These are phyloP conservation scores for Notoglanidium macrostoma DNA, from an alignment of 2,797 vertebrate genomes.

Conservation along the genomic window DNA sequence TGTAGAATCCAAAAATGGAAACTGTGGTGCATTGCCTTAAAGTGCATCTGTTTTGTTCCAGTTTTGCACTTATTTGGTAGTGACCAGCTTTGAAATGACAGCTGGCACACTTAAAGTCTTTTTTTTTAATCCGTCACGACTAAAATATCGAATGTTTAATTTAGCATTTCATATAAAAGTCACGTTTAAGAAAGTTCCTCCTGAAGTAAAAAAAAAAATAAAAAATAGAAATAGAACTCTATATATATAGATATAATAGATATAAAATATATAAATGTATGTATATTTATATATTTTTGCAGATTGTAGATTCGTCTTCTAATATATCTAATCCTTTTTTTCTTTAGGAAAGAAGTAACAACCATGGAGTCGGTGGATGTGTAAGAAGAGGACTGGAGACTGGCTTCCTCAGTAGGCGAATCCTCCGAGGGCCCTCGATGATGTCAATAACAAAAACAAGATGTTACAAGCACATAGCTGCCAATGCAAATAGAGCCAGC, in stretches of 20 bases:
- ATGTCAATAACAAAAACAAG: slow-evolving; percentile 26
- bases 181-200: neutral
- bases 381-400: neutral
- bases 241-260: no score
- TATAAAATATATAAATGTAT: no score
- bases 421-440: neutral
- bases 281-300: no score
- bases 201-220: neutral
- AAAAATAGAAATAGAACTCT: no score
- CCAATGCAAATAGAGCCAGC: slow-evolving; percentile 24
- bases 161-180: neutral
- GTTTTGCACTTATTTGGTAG: neutral
- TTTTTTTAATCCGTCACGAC: neutral
- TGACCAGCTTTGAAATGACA: neutral
- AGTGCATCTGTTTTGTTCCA: neutral
- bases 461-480: slow-evolving; percentile 11
- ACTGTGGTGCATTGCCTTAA: neutral
- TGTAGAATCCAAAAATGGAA: slow-evolving; percentile 1
- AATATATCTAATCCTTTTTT: neutral
- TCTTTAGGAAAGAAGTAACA: slow-evolving; percentile 53
- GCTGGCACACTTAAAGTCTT: neutral
- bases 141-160: neutral
- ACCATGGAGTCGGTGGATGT: neutral
- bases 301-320: neutral
- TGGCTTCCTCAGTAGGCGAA: neutral